phyloP scores from a whole-genome alignment of 2,888 invertebrate genomes.

The Sialis fuliginosa region DNA sequence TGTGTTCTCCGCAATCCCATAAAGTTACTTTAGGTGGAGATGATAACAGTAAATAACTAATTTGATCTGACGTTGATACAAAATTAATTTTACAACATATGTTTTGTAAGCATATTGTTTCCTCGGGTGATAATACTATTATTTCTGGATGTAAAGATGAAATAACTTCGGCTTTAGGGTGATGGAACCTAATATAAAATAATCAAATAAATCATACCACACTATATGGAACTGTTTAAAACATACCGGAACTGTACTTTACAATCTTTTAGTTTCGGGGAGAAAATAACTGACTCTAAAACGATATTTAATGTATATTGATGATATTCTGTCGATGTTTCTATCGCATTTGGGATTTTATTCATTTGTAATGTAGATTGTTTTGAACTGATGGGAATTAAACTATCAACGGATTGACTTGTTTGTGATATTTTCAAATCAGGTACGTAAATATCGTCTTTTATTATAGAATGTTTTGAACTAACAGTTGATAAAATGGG shows the following conservation, averaged over 20 bases:
- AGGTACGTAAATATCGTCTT: too few relatives aligned
- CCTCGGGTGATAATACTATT: conserved; percentile 10
- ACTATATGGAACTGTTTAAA: neutral
- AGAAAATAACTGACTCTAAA: conserved; percentile 16
- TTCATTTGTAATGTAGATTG: too few relatives aligned
- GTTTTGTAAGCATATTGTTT: conserved; percentile 17
- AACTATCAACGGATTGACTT: too few relatives aligned
- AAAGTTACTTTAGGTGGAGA: conserved; percentile 22
- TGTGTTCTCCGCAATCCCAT: conserved; percentile 13
- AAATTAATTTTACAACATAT: conserved; percentile 21
- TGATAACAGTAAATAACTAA: conserved; percentile 17
- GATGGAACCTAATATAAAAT: conserved; percentile 17
- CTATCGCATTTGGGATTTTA: neutral
- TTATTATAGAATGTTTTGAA: too few relatives aligned
- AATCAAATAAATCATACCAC: neutral
- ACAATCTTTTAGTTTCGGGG: neutral
- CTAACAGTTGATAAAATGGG: too few relatives aligned
- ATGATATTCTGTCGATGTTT: conserved; percentile 14
- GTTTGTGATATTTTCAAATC: too few relatives aligned
- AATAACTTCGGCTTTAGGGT: conserved; percentile 20
- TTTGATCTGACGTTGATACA: conserved; percentile 18
- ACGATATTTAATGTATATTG: conserved; percentile 18
- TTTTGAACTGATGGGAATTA: too few relatives aligned
- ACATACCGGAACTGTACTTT: conserved; percentile 4
- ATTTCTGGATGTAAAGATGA: conserved; percentile 16